Conservation (phyloP, 2,888 invertebrate species). For the Stenolophus ochropezus region DNA sequence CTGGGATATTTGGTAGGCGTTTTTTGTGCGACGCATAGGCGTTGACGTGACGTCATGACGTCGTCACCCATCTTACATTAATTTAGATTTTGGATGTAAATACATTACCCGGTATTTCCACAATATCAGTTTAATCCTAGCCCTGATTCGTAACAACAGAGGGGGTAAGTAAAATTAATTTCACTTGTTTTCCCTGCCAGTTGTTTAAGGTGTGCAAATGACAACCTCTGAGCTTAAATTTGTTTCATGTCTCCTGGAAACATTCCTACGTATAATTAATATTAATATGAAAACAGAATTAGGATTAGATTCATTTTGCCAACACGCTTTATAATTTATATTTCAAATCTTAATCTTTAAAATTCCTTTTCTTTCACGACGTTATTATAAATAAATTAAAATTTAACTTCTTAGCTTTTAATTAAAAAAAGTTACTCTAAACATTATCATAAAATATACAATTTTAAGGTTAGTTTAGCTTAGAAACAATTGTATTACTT, state of each 20-base stretch:
- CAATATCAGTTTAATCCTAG: conserved; percentile 17
- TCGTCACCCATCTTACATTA: conserved; percentile 4
- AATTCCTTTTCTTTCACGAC: neutral
- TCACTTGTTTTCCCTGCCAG: conserved; percentile 9
- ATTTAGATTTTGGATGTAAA: conserved; percentile 18
- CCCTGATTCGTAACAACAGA: conserved; percentile 14
- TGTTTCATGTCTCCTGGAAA: neutral
- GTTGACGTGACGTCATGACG: conserved; percentile 11
- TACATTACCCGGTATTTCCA: conserved; percentile 24
- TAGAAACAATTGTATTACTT: too few species aligned
- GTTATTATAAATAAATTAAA: too few species aligned
- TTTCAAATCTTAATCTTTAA: neutral
- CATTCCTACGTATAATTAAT: conserved; percentile 20
- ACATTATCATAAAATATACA: too few species aligned
- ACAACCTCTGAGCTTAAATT: neutral
- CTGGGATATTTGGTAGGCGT: neutral
- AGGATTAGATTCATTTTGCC: neutral
- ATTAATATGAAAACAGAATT: neutral
- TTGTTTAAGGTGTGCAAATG: conserved; percentile 31
- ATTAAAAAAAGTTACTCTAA: too few species aligned
- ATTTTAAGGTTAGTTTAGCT: too few species aligned
- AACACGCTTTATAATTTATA: neutral
- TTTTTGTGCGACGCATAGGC: neutral
- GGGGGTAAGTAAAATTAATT: conserved; percentile 26
- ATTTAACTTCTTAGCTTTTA: too few species aligned